Percentiles rank a stretch among this genome's conserved stretches.
Evolutionary conservation across 2,888 invertebrate genomes (phyloP).

Genomic region (Mycalesis mineus): DNA sequence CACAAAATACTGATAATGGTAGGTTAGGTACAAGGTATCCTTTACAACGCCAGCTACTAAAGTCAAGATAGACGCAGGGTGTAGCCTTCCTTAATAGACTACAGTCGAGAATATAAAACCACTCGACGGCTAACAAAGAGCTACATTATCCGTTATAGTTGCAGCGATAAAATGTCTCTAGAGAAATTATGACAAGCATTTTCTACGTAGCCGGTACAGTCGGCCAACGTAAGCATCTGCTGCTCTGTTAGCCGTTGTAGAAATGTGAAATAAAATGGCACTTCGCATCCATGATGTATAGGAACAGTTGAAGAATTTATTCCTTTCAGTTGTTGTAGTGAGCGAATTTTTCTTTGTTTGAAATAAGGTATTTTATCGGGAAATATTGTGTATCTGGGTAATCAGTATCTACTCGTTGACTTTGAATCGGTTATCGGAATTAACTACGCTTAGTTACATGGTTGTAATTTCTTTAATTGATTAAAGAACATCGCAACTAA

Average conservation of each 20-base stretch:
- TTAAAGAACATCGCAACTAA: too few relatives aligned
- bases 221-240: not conserved
- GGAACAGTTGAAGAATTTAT: not conserved
- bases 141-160: constrained; percentile 14
- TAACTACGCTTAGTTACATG: too few relatives aligned
- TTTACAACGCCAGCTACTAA: too few relatives aligned
- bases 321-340: not conserved
- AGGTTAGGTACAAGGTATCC: too few relatives aligned
- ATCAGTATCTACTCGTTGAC: too few relatives aligned
- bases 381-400: not conserved
- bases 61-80: too few relatives aligned
- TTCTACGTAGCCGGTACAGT: not conserved
- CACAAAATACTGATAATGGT: too few relatives aligned
- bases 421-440: too few relatives aligned
- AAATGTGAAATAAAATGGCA: constrained; percentile 9
- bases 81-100: too few relatives aligned
- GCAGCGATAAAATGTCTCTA: constrained; percentile 17
- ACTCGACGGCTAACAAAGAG: not conserved
- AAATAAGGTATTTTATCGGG: not conserved
- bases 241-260: constrained; percentile 1
- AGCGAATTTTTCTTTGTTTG: not conserved
- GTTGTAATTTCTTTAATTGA: too few relatives aligned
- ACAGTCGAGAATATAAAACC: not conserved
- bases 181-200: constrained; percentile 21
- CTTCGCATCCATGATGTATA: constrained; percentile 6